Conservation (phyloP, 1,140 invertebrate species). For the Popillia japonica region DNA sequence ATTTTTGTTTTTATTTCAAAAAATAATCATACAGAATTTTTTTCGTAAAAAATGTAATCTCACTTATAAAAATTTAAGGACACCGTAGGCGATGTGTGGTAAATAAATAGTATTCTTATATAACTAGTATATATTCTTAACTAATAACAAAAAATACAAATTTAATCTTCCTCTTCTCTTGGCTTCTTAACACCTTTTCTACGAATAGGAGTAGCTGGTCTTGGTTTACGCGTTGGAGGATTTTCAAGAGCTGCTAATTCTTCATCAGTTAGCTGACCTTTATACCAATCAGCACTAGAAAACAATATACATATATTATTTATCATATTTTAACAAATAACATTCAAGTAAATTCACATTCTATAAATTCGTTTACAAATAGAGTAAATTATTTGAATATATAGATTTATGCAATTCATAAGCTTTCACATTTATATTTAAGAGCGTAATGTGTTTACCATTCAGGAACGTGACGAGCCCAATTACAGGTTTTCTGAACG, state of each 20-base stretch:
- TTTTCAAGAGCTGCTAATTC: constrained; percentile 80
- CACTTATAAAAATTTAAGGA: too few relatives aligned
- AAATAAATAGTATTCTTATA: constrained; percentile 7
- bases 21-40: too few relatives aligned
- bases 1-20: too few relatives aligned
- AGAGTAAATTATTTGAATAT: neutral
- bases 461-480: constrained; percentile 89
- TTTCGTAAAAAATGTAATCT: too few relatives aligned
- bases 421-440: neutral
- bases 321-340: constrained; percentile 8
- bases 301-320: constrained; percentile 36
- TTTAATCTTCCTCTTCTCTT: constrained; percentile 14
- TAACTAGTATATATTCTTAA: neutral
- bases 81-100: neutral
- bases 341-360: too few relatives aligned
- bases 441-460: constrained; percentile 69
- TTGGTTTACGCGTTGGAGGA: constrained; percentile 71
- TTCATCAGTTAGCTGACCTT: constrained; percentile 80
- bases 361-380: too few relatives aligned
- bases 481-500: constrained; percentile 80
- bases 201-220: constrained; percentile 46
- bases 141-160: neutral
- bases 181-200: constrained; percentile 36
- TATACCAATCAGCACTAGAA: constrained; percentile 86
- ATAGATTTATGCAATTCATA: neutral